Evolutionary conservation across 2,888 invertebrate species (phyloP).

Genomic region (Drosophila rubida): DNA sequence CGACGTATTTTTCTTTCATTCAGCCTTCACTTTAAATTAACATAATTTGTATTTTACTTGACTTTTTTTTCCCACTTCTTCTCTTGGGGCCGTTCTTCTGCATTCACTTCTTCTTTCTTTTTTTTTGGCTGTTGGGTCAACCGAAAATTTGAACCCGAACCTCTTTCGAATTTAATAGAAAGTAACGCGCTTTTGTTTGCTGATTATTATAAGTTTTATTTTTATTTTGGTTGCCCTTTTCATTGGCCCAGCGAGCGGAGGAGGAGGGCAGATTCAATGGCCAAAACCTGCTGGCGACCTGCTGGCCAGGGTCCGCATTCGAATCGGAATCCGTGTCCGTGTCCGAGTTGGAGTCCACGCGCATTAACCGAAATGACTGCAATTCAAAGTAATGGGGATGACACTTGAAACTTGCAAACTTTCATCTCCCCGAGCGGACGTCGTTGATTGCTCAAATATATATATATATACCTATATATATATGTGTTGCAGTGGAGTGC

Average conservation of each 20-base stretch:
- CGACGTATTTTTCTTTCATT: constrained; percentile 20
- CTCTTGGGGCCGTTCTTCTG: too few relatives aligned
- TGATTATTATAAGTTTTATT: constrained; percentile 76
- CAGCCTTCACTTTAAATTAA: constrained; percentile 74
- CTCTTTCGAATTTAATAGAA: constrained; percentile 72
- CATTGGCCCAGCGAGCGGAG: constrained; percentile 31
- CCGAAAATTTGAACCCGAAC: constrained; percentile 34
- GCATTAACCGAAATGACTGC: constrained; percentile 73
- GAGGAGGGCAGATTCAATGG: constrained; percentile 32
- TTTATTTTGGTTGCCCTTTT: constrained; percentile 58
- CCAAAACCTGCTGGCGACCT: constrained; percentile 54
- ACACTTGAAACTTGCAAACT: constrained; percentile 57
- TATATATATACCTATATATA: constrained; percentile 2
- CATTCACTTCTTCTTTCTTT: neutral
- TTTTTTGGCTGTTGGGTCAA: constrained; percentile 6
- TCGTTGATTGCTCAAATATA: constrained; percentile 53
- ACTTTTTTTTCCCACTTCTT: too few relatives aligned
- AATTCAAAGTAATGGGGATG: constrained; percentile 74
- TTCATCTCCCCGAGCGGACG: constrained; percentile 51
- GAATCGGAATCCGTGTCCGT: constrained; percentile 1
- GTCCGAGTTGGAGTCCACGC: constrained; percentile 6
- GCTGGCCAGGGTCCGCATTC: neutral
- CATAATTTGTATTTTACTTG: constrained; percentile 71
- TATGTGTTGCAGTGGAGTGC: neutral
- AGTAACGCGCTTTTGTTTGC: constrained; percentile 71